Evolutionary conservation across 37 sponge, comb jelly and placozoan genomes (phyloP).

Genomic region (Chondrilla cf. caribensis): DNA sequence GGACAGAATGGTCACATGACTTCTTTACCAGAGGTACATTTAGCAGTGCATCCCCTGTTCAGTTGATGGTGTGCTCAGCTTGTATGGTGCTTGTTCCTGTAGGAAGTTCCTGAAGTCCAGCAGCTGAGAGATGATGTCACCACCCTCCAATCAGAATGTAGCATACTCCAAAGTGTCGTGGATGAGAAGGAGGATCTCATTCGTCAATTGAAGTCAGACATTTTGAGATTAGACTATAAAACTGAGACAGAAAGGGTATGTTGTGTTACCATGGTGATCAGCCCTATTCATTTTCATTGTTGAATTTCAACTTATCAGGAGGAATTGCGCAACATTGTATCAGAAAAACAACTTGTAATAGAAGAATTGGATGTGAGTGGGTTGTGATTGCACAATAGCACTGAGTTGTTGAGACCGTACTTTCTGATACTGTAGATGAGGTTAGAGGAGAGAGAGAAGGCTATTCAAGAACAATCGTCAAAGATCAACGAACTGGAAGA

Average conservation of each 20-base stretch:
- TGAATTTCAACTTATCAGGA: neutral
- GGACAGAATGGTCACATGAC: neutral
- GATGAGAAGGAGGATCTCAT: conserved; percentile 57
- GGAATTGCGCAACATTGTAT: conserved; percentile 16
- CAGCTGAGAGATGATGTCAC: conserved; percentile 11
- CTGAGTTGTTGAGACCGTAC: no score
- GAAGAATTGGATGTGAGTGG: conserved; percentile 11
- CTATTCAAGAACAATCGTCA: neutral
- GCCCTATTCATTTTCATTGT: neutral
- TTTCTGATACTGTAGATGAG: neutral
- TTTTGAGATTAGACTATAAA: conserved; percentile 65
- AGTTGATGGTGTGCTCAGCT: neutral
- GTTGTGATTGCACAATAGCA: neutral
- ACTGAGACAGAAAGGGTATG: conserved; percentile 59
- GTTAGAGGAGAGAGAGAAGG: neutral
- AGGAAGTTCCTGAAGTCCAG: neutral
- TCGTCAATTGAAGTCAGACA: conserved; percentile 59
- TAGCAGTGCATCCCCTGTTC: neutral
- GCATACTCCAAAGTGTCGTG: conserved; percentile 38
- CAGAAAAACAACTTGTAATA: conserved; percentile 23
- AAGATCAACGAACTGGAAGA: neutral
- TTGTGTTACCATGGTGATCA: neutral
- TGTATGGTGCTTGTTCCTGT: neutral
- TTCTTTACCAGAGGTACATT: neutral
- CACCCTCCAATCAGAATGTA: conserved; percentile 29